These are phyloP conservation scores for Melanotaenia parkinsoni DNA, from an alignment of 2,797 vertebrate genomes.

Conservation along the genomic window DNA sequence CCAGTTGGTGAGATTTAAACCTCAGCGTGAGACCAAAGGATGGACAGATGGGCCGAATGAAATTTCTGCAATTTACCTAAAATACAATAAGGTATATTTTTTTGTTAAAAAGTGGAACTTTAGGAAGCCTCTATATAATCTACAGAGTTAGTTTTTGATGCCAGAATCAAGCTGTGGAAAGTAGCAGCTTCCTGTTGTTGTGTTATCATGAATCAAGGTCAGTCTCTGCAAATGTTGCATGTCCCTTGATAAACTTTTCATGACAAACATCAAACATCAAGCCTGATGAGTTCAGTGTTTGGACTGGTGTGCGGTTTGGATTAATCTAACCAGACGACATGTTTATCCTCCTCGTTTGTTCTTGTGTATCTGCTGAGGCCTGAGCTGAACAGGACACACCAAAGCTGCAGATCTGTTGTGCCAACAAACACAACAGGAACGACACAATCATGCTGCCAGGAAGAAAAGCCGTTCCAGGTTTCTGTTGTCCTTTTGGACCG, in stretches of 20 bases:
- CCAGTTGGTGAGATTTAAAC: too few relatives aligned
- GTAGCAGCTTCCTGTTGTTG: too few relatives aligned
- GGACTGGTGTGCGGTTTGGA: background rate
- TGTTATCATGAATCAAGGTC: background rate
- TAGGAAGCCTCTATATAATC: too few relatives aligned
- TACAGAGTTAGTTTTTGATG: too few relatives aligned
- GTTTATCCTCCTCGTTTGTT: conserved; percentile 20
- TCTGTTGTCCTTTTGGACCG: background rate
- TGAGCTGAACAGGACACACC: background rate
- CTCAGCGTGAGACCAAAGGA: too few relatives aligned
- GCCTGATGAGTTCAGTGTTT: background rate
- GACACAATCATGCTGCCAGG: too few relatives aligned
- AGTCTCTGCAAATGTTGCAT: background rate
- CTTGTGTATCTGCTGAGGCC: background rate
- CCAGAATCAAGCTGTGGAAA: too few relatives aligned
- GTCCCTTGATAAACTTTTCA: background rate
- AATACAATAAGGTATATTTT: too few relatives aligned
- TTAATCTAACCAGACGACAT: background rate
- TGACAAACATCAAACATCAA: conserved; percentile 7
- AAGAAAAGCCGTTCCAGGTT: conserved; percentile 6
- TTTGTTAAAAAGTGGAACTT: too few relatives aligned
- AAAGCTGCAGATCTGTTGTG: background rate
- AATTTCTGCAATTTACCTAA: too few relatives aligned
- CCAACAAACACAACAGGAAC: background rate
- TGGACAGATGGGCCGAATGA: too few relatives aligned